Percentiles rank a stretch among this genome's conserved stretches.
phyloP scores from a whole-genome alignment of 2,797 vertebrate species.

The Cephalopachus bancanus region DNA sequence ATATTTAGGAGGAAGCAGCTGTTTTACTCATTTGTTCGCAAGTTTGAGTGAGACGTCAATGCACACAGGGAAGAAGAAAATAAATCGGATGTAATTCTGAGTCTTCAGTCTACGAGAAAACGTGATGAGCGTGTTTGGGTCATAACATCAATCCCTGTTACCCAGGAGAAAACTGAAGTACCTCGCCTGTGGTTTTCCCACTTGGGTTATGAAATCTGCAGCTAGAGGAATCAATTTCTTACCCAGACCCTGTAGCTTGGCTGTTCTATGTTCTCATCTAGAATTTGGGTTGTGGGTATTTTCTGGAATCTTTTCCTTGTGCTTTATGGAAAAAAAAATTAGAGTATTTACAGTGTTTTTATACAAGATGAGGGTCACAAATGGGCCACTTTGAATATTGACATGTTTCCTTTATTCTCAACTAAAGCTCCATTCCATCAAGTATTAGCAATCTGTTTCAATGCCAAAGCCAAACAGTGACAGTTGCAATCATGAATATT shows the following conservation, averaged over 20 bases:
- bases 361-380: conserved; percentile 68
- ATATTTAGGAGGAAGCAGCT: conserved; percentile 80
- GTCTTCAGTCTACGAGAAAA: conserved; percentile 66
- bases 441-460: conserved; percentile 81
- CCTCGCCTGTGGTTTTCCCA: conserved; percentile 45
- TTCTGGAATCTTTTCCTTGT: conserved; percentile 41
- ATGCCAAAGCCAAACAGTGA: conserved; percentile 78
- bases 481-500: conserved; percentile 86
- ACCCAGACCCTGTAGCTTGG: not conserved
- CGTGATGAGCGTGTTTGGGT: conserved; percentile 40
- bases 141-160: conserved; percentile 73
- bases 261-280: conserved; percentile 21
- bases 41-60: conserved; percentile 70
- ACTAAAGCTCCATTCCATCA: conserved; percentile 59
- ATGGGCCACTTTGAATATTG: conserved; percentile 65
- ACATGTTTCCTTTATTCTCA: conserved; percentile 72
- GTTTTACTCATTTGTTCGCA: conserved; percentile 61
- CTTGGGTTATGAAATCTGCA: conserved; percentile 53
- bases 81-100: conserved; percentile 62
- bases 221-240: conserved; percentile 23
- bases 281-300: conserved; percentile 12
- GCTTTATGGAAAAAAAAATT: not conserved
- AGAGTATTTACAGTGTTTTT: conserved; percentile 61
- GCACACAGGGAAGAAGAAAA: conserved; percentile 46
- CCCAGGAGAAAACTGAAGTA: conserved; percentile 66